These are phyloP conservation scores for Onychorhynchus coronatus DNA, from an alignment of 2,113 vertebrate genomes.

Conservation along the genomic window DNA sequence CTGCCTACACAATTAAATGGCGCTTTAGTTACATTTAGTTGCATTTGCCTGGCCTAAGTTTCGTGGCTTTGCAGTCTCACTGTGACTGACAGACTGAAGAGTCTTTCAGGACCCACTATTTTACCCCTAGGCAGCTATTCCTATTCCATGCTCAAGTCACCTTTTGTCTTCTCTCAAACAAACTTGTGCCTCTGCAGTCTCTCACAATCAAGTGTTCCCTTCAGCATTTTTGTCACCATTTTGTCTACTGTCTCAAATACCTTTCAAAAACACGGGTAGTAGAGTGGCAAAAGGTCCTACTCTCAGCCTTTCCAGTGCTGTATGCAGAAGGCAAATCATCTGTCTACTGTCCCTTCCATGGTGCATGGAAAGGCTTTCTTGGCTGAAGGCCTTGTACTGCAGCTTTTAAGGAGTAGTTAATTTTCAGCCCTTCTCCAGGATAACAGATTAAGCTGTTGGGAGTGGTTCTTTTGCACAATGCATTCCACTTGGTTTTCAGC, in stretches of 20 bases:
- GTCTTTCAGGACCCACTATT: background rate
- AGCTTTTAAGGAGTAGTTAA: background rate
- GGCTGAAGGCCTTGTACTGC: background rate
- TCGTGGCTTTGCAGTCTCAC: background rate
- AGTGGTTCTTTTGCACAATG: background rate
- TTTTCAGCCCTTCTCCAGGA: background rate
- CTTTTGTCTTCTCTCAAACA: background rate
- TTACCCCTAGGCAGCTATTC: background rate
- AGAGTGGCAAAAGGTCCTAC: background rate
- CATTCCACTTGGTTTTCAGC: background rate
- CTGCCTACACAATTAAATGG: background rate
- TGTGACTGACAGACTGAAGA: background rate
- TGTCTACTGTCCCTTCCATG: background rate
- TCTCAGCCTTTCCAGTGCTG: background rate
- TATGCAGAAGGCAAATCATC: background rate
- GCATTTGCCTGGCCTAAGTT: background rate
- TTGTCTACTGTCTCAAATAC: background rate
- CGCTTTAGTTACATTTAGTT: background rate
- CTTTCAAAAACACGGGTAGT: background rate
- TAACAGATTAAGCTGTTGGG: background rate
- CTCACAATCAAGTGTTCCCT: background rate
- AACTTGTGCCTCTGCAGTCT: background rate
- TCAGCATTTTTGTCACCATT: background rate
- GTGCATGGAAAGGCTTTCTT: background rate
- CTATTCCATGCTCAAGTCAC: background rate